phyloP scores from a whole-genome alignment of 1,140 invertebrate genomes.

The Calephelis virginiensis region DNA sequence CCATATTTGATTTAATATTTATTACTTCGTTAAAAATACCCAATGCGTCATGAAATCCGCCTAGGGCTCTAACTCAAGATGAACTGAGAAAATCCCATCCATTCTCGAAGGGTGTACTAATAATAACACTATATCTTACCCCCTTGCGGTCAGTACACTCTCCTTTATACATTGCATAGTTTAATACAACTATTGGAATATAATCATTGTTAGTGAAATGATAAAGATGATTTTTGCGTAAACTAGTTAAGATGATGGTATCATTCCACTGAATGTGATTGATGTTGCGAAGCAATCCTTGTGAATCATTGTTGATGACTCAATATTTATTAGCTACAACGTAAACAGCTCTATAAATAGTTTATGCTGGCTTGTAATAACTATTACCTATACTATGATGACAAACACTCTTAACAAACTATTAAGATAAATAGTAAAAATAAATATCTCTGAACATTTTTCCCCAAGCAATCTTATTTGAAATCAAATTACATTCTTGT shows the following conservation, averaged over 20 bases:
- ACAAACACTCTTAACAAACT: too few relatives aligned
- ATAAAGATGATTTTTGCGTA: slow-evolving; percentile 15
- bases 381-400: too few relatives aligned
- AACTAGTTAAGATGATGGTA: not conserved
- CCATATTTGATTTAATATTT: too few relatives aligned
- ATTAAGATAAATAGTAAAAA: too few relatives aligned
- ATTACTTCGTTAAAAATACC: slow-evolving; percentile 2
- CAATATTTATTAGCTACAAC: slow-evolving; percentile 13
- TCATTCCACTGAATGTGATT: slow-evolving; percentile 1
- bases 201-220: not conserved
- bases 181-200: slow-evolving; percentile 5
- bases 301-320: slow-evolving; percentile 37
- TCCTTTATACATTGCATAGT: slow-evolving; percentile 24
- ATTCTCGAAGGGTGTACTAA: slow-evolving; percentile 35
- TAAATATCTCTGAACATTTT: too few relatives aligned
- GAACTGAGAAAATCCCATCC: slow-evolving; percentile 30
- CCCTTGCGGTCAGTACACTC: slow-evolving; percentile 31
- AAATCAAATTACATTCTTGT: too few relatives aligned
- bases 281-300: slow-evolving; percentile 22
- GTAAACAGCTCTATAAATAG: slow-evolving; percentile 2
- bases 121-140: slow-evolving; percentile 39
- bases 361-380: not conserved
- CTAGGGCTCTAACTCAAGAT: slow-evolving; percentile 15
- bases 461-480: too few relatives aligned
- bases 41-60: slow-evolving; percentile 10